Conservation (phyloP, 2,888 invertebrate species). For the Drosophila differens region DNA sequence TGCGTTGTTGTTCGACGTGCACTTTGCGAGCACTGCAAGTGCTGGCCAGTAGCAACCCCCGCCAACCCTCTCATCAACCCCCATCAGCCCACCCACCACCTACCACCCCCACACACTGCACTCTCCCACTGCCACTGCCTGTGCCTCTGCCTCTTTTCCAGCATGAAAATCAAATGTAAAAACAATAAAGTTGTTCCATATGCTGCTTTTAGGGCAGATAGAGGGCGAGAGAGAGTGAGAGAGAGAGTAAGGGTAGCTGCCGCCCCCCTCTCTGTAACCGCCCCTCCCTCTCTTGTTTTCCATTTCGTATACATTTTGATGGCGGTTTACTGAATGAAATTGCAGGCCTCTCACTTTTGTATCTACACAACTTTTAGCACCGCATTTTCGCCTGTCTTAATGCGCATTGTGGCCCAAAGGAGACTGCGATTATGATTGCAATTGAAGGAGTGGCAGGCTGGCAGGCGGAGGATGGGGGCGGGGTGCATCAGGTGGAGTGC, state of each 20-base stretch:
- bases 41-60: constrained; percentile 26
- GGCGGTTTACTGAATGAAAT: constrained; percentile 80
- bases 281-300: neutral
- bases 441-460: neutral
- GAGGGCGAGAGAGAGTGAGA: neutral
- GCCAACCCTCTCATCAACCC: neutral
- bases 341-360: constrained; percentile 37
- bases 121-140: neutral
- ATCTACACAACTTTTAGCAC: constrained; percentile 67
- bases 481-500: neutral
- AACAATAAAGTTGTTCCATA: constrained; percentile 77
- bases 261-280: constrained; percentile 1
- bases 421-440: constrained; percentile 41
- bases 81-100: neutral
- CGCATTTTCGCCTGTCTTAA: constrained; percentile 43
- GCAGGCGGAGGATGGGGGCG: neutral
- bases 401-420: constrained; percentile 51
- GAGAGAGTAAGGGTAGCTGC: constrained; percentile 33
- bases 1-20: constrained; percentile 67
- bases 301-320: constrained; percentile 34
- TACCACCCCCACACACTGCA: neutral
- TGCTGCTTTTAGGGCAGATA: constrained; percentile 40
- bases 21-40: constrained; percentile 69
- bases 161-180: constrained; percentile 71
- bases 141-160: neutral